A percentile compares a stretch with the other conserved stretches of the same genome.
Conservation (phyloP, 2,888 invertebrate species). For the Agriopis aurantiaria region DNA sequence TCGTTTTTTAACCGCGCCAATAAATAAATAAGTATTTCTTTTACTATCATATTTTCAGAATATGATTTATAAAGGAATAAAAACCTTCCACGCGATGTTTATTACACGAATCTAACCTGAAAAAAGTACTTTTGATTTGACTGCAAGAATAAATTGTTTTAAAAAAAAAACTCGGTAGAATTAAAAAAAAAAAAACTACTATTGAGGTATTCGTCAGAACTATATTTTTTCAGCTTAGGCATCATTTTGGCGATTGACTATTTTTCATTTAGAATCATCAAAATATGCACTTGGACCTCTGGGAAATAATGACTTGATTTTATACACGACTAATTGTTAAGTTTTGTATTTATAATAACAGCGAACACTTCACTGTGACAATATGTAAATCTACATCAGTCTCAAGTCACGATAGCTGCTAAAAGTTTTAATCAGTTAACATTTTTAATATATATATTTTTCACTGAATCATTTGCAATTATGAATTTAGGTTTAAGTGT, state of each 20-base stretch:
- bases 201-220: slow-evolving; percentile 22
- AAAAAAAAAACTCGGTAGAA: background rate
- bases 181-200: background rate
- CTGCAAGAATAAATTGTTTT: background rate
- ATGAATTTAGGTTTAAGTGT: slow-evolving; percentile 68
- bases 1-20: slow-evolving; percentile 51
- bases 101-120: slow-evolving; percentile 39
- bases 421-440: slow-evolving; percentile 81
- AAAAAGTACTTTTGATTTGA: slow-evolving; percentile 42
- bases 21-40: slow-evolving; percentile 59
- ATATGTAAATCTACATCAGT: slow-evolving; percentile 2
- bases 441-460: slow-evolving; percentile 62
- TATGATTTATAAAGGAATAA: slow-evolving; percentile 72
- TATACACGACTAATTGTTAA: slow-evolving; percentile 67
- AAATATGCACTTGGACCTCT: slow-evolving; percentile 63
- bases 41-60: slow-evolving; percentile 75
- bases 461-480: slow-evolving; percentile 70
- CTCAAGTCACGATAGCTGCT: slow-evolving; percentile 53
- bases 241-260: slow-evolving; percentile 62
- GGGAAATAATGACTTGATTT: slow-evolving; percentile 72
- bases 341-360: slow-evolving; percentile 45
- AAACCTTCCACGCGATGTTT: slow-evolving; percentile 24
- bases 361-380: slow-evolving; percentile 48
- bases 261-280: slow-evolving; percentile 58
- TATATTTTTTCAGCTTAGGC: slow-evolving; percentile 33